Percentiles rank a stretch among this genome's conserved stretches.
These are phyloP conservation scores for Macrobrachium rosenbergii DNA, from an alignment of 1,140 invertebrate species.

Conservation along the genomic window DNA sequence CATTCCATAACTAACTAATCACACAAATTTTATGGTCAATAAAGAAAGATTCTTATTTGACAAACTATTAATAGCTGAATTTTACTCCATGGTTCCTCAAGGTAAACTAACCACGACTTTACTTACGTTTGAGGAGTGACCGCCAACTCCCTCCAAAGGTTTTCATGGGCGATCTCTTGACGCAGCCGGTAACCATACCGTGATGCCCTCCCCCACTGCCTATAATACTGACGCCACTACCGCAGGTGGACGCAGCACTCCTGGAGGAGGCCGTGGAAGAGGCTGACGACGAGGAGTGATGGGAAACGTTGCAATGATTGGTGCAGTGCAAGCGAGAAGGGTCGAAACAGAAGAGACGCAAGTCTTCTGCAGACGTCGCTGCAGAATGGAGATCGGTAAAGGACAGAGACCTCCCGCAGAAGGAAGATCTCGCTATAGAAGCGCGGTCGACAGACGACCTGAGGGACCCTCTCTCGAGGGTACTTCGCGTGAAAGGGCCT, in stretches of 20 bases:
- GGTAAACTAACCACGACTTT: not conserved
- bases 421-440: slow-evolving; percentile 38
- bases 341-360: slow-evolving; percentile 44
- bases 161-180: slow-evolving; percentile 18
- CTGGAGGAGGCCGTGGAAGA: slow-evolving; percentile 51
- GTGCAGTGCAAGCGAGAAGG: slow-evolving; percentile 42
- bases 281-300: slow-evolving; percentile 30
- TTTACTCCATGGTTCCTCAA: no score
- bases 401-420: slow-evolving; percentile 55
- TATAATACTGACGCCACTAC: slow-evolving; percentile 7
- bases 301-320: slow-evolving; percentile 18
- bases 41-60: no score
- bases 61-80: no score
- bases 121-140: slow-evolving; percentile 42
- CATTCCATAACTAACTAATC: no score
- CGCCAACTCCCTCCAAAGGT: slow-evolving; percentile 40
- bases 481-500: no score
- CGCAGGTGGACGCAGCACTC: slow-evolving; percentile 39
- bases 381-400: slow-evolving; percentile 63
- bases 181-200: slow-evolving; percentile 12
- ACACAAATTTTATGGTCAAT: no score
- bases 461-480: slow-evolving; percentile 34
- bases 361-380: slow-evolving; percentile 46
- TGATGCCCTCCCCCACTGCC: not conserved
- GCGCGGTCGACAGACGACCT: slow-evolving; percentile 23